Percentiles rank a stretch among this genome's conserved stretches.
phyloP scores from a whole-genome alignment of 2,888 invertebrate species.

The Holacanthella duospinosa region DNA sequence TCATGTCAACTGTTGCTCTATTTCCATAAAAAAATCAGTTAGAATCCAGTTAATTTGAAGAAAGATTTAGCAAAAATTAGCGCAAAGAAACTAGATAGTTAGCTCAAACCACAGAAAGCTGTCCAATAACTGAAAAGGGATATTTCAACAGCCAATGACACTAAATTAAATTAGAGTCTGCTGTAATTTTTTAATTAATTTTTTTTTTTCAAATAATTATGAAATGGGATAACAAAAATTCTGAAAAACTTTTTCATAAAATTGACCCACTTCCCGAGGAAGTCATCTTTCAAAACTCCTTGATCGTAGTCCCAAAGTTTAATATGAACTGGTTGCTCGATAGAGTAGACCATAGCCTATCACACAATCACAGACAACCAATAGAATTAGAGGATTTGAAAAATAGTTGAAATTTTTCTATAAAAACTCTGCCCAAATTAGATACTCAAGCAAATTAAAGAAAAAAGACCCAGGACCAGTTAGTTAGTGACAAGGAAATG shows the following conservation, averaged over 20 bases:
- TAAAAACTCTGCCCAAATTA: too few species aligned
- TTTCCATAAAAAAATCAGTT: background rate
- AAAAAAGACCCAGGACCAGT: too few species aligned
- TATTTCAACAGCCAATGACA: background rate
- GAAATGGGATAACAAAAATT: too few species aligned
- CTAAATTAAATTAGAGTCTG: too few species aligned
- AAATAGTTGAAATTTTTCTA: too few species aligned
- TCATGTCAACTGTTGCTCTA: constrained; percentile 33
- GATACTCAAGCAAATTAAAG: too few species aligned
- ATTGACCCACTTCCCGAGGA: constrained; percentile 66
- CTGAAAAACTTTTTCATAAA: constrained; percentile 10
- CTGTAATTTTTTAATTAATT: too few species aligned
- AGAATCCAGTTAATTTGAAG: background rate
- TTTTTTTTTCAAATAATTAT: too few species aligned
- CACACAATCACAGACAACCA: constrained; percentile 12
- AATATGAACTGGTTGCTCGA: constrained; percentile 61
- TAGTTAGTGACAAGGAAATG: background rate
- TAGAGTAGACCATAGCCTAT: constrained; percentile 65
- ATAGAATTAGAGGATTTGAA: background rate
- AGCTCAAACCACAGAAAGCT: background rate
- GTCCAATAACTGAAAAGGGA: background rate
- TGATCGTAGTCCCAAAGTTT: constrained; percentile 58
- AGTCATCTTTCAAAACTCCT: constrained; percentile 57
- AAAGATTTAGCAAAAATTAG: background rate
- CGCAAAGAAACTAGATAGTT: background rate